These are phyloP conservation scores for Aptenodytes patagonicus DNA, from an alignment of 2,113 vertebrate species.

Conservation along the genomic window DNA sequence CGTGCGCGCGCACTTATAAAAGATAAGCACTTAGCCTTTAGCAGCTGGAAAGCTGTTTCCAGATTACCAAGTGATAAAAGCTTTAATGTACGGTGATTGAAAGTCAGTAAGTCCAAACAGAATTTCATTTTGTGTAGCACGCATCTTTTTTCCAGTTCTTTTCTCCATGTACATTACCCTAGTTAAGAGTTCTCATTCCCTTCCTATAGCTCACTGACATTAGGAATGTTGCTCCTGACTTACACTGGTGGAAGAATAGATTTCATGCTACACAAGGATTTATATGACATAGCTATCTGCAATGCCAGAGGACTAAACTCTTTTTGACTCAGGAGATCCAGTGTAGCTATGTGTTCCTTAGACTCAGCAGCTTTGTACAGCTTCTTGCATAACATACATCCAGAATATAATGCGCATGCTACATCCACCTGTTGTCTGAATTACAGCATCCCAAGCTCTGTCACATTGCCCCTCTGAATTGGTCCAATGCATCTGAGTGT, in stretches of 20 bases:
- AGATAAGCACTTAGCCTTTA: not conserved
- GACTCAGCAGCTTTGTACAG: not conserved
- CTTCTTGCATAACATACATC: not conserved
- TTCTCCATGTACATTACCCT: not conserved
- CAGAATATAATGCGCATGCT: not conserved
- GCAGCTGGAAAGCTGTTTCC: not conserved
- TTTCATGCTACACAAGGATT: not conserved
- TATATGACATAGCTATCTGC: not conserved
- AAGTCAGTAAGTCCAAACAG: not conserved
- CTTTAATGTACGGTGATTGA: not conserved
- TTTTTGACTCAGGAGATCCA: not conserved
- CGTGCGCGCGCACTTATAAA: not conserved
- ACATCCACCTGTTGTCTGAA: not conserved
- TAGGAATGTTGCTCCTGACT: not conserved
- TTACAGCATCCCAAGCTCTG: not conserved
- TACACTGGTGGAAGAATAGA: not conserved
- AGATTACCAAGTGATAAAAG: not conserved
- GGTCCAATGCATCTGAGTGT: not conserved
- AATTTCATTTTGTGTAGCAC: not conserved
- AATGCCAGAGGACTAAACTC: not conserved
- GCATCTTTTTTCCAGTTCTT: not conserved
- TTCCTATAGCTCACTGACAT: not conserved
- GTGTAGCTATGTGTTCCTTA: not conserved
- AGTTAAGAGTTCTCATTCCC: not conserved
- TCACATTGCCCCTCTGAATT: not conserved